These are phyloP conservation scores for Molorchus minor DNA, from an alignment of 2,888 invertebrate genomes.

Conservation along the genomic window DNA sequence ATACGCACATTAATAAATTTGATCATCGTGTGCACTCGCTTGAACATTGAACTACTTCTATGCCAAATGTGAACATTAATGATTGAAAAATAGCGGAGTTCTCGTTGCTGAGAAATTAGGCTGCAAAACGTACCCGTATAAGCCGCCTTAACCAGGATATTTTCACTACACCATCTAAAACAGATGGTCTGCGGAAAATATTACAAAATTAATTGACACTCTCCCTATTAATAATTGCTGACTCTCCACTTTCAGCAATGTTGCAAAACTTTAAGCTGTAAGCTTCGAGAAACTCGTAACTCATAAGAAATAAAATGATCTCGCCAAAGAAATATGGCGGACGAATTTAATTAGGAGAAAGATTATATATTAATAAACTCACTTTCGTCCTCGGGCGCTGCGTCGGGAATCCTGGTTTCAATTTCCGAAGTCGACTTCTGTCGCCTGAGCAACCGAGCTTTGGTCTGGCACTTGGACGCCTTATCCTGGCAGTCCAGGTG, in stretches of 20 bases:
- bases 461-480: conserved; percentile 85
- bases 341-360: conserved; percentile 22
- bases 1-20: too few species aligned
- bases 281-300: conserved; percentile 4
- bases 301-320: neutral
- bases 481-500: conserved; percentile 89
- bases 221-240: too few species aligned
- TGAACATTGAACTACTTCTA: too few species aligned
- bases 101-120: too few species aligned
- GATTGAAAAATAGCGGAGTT: too few species aligned
- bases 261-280: conserved; percentile 6
- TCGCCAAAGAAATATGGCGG: neutral
- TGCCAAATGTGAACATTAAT: too few species aligned
- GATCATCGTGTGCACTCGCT: too few species aligned
- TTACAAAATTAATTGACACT: too few species aligned
- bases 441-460: conserved; percentile 82
- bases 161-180: too few species aligned
- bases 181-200: too few species aligned
- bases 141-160: too few species aligned
- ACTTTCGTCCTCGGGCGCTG: conserved; percentile 81
- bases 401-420: conserved; percentile 75
- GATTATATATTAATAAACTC: conserved; percentile 65
- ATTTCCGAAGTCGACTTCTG: conserved; percentile 91
- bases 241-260: conserved; percentile 8
- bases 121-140: too few species aligned